Evolutionary conservation across 1,140 invertebrate species (phyloP), one percentile per base, ranked within the genome.

Genomic region (Holcopasites calliopsidis): DNA sequence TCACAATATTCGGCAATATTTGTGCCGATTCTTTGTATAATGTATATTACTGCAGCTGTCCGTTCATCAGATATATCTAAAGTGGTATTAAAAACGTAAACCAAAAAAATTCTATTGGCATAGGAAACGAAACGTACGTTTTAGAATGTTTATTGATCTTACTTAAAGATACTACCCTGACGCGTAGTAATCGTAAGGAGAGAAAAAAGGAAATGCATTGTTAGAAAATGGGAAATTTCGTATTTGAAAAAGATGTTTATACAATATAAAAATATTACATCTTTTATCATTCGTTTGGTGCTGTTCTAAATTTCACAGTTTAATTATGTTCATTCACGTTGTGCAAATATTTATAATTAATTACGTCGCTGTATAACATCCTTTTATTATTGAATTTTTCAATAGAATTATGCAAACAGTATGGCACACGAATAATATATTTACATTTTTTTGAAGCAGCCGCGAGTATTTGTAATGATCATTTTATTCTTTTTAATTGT

Each of bases 341-440:
- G 16, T 38, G n/a, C n/a, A 54, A 66, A 11, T 11, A 26, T 18
- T 44, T 44, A 1, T 31, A 31, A 31, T n/a, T 13, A 28, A 31
- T 18, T 74, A 62, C 23, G 47, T 60, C 23, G 38, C 16, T 28
- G 40, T 10, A 50, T 18, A 33, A 52, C 18, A 47, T 44, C 23
- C n/a, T 64, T 61, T 76, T 75, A 2, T 58, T 58, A 69, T 44
- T 21, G 2, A 60, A 23, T 68, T 58, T 68, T 42, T 52, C 1
- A 21, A 58, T 21, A 54, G 1, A n/a, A 8, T 16, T n/a, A 47
- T 44, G 21, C 31, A 65, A 60, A 23, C 11, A 55, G 62, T 65
- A 47, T 16, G 44, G 18, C 5, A 18, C 10, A n/a, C 40, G 33
- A 2, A 28, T 44, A 28, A 49, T 16, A 16, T 55, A 42, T 38